Percentiles rank a stretch among this genome's conserved stretches.
phyloP scores from a whole-genome alignment of 2,888 invertebrate species.

The Apocheima hispidaria region DNA sequence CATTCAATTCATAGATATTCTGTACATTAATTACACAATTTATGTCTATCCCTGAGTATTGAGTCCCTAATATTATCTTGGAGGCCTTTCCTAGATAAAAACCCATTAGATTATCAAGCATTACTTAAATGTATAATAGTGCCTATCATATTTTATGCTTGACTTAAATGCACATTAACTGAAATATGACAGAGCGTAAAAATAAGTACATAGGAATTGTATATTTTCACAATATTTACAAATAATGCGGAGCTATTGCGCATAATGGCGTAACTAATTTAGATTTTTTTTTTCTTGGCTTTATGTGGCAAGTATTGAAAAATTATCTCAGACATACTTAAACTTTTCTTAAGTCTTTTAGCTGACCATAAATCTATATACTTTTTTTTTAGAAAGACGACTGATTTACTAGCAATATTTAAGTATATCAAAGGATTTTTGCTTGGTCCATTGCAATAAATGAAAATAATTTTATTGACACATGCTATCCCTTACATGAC shows the following conservation, averaged over 20 bases:
- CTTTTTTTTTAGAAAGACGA: background rate
- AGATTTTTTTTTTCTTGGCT: conserved; percentile 31
- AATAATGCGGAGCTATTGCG: conserved; percentile 7
- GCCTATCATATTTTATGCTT: too few relatives aligned
- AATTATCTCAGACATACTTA: conserved; percentile 23
- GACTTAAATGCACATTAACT: background rate
- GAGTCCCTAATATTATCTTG: too few relatives aligned
- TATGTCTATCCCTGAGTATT: too few relatives aligned
- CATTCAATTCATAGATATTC: too few relatives aligned
- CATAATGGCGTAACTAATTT: conserved; percentile 17
- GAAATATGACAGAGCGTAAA: background rate
- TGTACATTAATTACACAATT: too few relatives aligned
- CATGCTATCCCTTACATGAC: conserved; percentile 61
- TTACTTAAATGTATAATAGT: too few relatives aligned
- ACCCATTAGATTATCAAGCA: too few relatives aligned
- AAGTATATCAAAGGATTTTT: background rate
- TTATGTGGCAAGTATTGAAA: too few relatives aligned
- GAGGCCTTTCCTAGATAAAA: too few relatives aligned
- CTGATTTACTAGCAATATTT: background rate
- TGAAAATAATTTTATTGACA: conserved; percentile 7
- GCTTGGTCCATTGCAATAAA: background rate
- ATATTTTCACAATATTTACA: conserved; percentile 20
- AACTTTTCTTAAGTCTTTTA: too few relatives aligned
- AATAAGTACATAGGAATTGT: background rate
- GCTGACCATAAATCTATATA: too few relatives aligned